Evolutionary conservation across 2,113 vertebrate genomes (phyloP).

Genomic region (Neodon shergylaensis): DNA sequence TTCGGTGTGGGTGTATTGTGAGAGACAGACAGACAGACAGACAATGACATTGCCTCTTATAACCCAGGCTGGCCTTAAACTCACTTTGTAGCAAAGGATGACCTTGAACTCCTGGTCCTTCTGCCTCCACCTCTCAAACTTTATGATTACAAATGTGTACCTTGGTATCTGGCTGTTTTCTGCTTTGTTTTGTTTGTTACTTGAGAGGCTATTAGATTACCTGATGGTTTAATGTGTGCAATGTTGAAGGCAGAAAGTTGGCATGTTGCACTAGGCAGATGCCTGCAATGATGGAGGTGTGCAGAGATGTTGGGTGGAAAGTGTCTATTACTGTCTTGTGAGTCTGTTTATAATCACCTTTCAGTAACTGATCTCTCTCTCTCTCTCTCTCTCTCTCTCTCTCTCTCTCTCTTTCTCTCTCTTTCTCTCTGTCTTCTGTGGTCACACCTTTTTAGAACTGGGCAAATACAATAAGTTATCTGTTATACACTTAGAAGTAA

Average conservation of each 20-base stretch:
- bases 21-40: no score
- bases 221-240: background rate
- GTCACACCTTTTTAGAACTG: slow-evolving; percentile 8
- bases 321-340: slow-evolving; percentile 11
- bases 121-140: background rate
- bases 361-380: slow-evolving; percentile 5
- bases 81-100: background rate
- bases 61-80: background rate
- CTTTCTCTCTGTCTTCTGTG: background rate
- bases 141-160: background rate
- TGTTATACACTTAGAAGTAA: slow-evolving; percentile 61
- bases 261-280: background rate
- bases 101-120: background rate
- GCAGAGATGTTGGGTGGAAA: background rate
- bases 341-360: slow-evolving; percentile 52
- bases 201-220: slow-evolving; percentile 4
- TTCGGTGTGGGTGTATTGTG: background rate
- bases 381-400: background rate
- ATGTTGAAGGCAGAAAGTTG: background rate
- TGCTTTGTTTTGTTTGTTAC: background rate
- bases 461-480: slow-evolving; percentile 11
- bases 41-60: background rate
- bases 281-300: background rate
- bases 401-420: background rate
- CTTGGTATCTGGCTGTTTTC: background rate